A percentile compares a stretch with the other conserved stretches of the same genome.
These are phyloP conservation scores for Rhombomys opimus DNA, from an alignment of 2,113 vertebrate genomes.

Conservation along the genomic window DNA sequence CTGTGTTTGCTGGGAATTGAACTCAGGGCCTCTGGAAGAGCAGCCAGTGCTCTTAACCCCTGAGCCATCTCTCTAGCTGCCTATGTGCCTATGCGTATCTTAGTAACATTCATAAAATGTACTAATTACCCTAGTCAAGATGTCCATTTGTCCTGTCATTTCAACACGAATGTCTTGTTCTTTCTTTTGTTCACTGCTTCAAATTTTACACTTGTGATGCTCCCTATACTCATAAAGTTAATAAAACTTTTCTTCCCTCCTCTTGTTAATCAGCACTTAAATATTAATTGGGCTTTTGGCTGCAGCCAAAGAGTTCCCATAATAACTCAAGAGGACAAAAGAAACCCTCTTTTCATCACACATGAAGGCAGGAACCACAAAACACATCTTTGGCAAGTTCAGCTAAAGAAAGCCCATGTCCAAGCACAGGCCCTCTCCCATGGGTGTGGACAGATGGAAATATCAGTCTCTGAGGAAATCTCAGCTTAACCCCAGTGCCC, in stretches of 20 bases:
- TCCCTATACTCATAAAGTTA: not conserved
- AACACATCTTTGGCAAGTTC: not conserved
- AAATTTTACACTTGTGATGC: not conserved
- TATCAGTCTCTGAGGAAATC: not conserved
- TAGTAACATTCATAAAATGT: not conserved
- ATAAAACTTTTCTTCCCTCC: not conserved
- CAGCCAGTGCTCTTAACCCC: too few relatives aligned
- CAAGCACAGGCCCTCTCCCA: not conserved
- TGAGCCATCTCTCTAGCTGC: too few relatives aligned
- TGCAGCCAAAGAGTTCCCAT: not conserved
- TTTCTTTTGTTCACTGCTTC: not conserved
- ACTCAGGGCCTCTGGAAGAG: too few relatives aligned
- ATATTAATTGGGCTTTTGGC: not conserved
- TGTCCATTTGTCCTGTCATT: not conserved
- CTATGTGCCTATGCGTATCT: not conserved
- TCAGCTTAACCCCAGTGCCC: not conserved
- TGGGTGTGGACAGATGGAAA: not conserved
- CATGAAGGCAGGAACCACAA: slow-evolving; percentile 1
- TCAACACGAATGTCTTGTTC: not conserved
- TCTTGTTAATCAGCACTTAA: not conserved
- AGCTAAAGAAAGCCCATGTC: not conserved
- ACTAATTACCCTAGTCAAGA: not conserved
- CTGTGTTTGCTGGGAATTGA: too few relatives aligned
- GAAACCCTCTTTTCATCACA: not conserved
- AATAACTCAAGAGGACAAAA: not conserved